Base-by-base conservation (phyloP, 37 sponge, comb jelly and placozoan genomes). In the Cladorhizidae sp. region DNA sequence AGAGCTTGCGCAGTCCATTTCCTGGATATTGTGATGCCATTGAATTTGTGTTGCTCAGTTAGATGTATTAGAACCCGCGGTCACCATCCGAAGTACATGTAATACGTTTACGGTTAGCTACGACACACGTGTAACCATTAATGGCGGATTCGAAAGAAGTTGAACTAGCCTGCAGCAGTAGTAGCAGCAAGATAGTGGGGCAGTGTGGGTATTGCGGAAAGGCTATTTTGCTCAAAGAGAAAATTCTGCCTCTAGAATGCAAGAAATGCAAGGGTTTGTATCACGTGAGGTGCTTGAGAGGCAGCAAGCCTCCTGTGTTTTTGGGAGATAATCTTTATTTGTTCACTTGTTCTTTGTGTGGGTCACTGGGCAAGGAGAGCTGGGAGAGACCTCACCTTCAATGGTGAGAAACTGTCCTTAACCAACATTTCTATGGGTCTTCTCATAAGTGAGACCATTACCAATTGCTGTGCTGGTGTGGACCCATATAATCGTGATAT, bases 131-230 rank as follows among this genome's bases (percentile, higher is more conserved):
- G n/a, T n/a, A n/a, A n/a, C n/a, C n/a, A n/a, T n/a, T n/a, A 45
- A 45, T 45, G 49, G 49, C 49, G 49, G 49, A 45, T 45, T 12
- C 49, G 8, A 9, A 5, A 45, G 49, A 45, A 45, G 49, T 45
- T 45, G 49, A 45, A 5, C 49, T 45, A 12, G 49, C 49, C 49
- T 12, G 49, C 49, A 12, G 49, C 9, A 45, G 49, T 45, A 45
- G 49, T 45, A 45, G 49, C 9, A 45, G 49, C 9, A 45, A 65
- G 35, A 65, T 65, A 35, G 28, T 59, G 23, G 76, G 76, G 2
- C 76, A 83, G 35, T 83, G 84, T 40, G 84, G 84, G 0, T 83
- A 83, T 69, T 83, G 84, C 38, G 76, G 76, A 17, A 42, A 75
- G 41, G 50, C 65, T 29, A 71, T 78, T 20, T 9, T 29, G 26